phyloP scores from a whole-genome alignment of 2,888 invertebrate genomes.

The Acrocera orbiculus region DNA sequence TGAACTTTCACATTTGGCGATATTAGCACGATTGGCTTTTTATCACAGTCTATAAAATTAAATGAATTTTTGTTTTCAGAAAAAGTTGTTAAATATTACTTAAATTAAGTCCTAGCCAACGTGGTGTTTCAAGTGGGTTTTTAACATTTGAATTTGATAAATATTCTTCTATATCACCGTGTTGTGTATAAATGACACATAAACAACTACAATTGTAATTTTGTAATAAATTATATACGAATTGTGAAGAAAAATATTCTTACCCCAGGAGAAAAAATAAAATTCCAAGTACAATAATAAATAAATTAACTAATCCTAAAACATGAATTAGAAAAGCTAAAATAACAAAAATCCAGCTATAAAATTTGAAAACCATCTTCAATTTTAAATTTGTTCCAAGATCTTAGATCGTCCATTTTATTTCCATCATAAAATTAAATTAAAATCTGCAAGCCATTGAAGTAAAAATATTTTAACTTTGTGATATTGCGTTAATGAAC shows the following conservation, averaged over 20 bases:
- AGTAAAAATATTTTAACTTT: too few relatives aligned
- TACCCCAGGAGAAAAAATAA: constrained; percentile 10
- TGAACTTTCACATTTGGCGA: constrained; percentile 15
- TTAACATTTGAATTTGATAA: constrained; percentile 2
- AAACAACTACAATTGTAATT: constrained; percentile 3
- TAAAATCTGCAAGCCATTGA: too few relatives aligned
- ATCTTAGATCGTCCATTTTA: too few relatives aligned
- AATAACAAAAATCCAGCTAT: constrained; percentile 7
- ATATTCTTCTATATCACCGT: constrained; percentile 4
- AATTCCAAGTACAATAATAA: constrained; percentile 3
- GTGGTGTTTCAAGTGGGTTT: constrained; percentile 8
- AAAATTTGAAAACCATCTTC: constrained; percentile 10
- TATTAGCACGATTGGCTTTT: constrained; percentile 14
- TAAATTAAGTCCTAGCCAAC: constrained; percentile 9
- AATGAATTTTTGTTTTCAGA: not conserved
- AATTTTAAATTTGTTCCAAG: too few relatives aligned
- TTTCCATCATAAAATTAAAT: too few relatives aligned
- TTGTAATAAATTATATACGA: too few relatives aligned
- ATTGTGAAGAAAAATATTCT: too few relatives aligned
- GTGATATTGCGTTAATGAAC: too few relatives aligned
- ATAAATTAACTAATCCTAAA: constrained; percentile 8
- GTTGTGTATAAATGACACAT: constrained; percentile 8
- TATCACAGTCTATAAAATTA: constrained; percentile 10
- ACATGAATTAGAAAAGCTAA: constrained; percentile 8
- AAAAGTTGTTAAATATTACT: constrained; percentile 4